Percentiles rank a stretch among this genome's conserved stretches.
phyloP scores from a whole-genome alignment of 2,797 vertebrate species.

The Hozukius guyotensis region DNA sequence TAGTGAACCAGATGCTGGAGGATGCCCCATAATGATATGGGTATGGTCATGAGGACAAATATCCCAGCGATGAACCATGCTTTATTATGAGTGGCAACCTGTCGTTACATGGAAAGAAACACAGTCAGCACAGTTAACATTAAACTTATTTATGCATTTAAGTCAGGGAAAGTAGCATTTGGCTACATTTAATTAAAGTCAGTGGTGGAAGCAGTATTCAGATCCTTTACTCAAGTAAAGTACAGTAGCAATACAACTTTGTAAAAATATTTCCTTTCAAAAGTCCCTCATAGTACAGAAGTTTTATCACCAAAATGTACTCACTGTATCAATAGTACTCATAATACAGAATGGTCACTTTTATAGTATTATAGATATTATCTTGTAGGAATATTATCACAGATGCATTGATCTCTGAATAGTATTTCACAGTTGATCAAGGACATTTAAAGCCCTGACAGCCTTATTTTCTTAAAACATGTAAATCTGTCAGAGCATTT shows the following conservation, averaged over 20 bases:
- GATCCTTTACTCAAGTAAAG: background rate
- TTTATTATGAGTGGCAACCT: conserved; percentile 95
- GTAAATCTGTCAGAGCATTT: background rate
- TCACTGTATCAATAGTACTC: background rate
- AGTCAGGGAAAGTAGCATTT: background rate
- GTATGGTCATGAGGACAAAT: conserved; percentile 97
- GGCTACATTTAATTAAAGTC: background rate
- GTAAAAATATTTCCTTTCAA: background rate
- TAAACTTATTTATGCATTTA: background rate
- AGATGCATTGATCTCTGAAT: background rate
- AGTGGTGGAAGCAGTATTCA: background rate
- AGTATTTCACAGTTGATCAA: background rate
- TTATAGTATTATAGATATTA: background rate
- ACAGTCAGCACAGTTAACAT: background rate
- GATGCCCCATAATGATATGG: conserved; percentile 97
- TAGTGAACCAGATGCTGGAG: conserved; percentile 98
- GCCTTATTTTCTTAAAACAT: no score
- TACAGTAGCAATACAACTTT: background rate
- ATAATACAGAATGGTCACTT: background rate
- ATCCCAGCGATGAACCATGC: conserved; percentile 99
- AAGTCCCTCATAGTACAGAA: no score
- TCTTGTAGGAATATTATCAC: background rate
- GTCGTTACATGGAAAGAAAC: conserved; percentile 21
- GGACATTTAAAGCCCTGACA: no score
- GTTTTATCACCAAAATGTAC: background rate